Evolutionary conservation across 2,113 vertebrate genomes (phyloP).

Genomic region (Sylvilagus bachmani): DNA sequence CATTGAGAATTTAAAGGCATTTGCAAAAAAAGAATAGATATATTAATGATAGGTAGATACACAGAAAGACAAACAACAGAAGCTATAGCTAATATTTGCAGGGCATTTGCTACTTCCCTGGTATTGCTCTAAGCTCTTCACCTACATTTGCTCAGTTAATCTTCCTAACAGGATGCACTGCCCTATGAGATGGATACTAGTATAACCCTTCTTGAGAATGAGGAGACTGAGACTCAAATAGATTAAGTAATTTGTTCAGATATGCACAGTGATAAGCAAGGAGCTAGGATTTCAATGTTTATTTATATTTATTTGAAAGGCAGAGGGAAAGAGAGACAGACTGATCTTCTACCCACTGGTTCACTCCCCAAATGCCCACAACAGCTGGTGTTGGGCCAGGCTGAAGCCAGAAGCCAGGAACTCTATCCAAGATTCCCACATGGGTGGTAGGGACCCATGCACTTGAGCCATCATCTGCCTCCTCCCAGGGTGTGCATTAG

Average conservation of each 20-base stretch:
- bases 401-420: too few relatives aligned
- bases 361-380: too few relatives aligned
- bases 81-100: not conserved
- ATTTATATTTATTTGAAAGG: too few relatives aligned
- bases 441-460: too few relatives aligned
- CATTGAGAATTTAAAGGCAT: not conserved
- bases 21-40: not conserved
- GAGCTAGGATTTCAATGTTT: not conserved
- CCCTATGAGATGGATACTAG: not conserved
- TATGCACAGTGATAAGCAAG: not conserved
- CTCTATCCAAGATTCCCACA: too few relatives aligned
- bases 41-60: not conserved
- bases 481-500: too few relatives aligned
- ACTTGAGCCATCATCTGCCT: too few relatives aligned
- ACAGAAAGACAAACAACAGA: not conserved
- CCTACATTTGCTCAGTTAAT: not conserved
- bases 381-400: too few relatives aligned
- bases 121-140: not conserved
- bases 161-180: not conserved
- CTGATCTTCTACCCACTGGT: too few relatives aligned
- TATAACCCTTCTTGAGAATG: not conserved
- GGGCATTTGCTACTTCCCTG: not conserved
- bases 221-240: conserved; percentile 3
- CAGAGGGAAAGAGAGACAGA: too few relatives aligned
- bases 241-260: not conserved